A percentile compares a stretch with the other conserved stretches of the same genome.
Evolutionary conservation across 2,113 vertebrate species (phyloP).

Genomic region (Xyliphius kryptos): DNA sequence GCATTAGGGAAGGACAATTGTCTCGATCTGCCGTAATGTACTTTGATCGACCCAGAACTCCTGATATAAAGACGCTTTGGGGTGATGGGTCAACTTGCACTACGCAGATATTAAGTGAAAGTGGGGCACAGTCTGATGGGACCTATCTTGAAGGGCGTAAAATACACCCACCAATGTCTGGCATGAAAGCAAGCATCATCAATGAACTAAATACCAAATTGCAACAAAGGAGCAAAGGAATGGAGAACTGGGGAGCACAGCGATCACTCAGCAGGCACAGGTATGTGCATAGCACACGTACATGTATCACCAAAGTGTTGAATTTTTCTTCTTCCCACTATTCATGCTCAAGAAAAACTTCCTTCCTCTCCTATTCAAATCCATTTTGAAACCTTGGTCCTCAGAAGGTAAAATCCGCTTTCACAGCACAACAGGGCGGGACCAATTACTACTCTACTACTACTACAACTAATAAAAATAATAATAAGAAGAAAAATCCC

Average conservation of each 20-base stretch:
- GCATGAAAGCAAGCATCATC: conserved; percentile 86
- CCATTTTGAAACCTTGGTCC: no score
- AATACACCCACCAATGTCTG: conserved; percentile 67
- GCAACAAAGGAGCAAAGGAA: conserved; percentile 71
- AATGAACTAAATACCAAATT: conserved; percentile 87
- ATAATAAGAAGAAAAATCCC: no score
- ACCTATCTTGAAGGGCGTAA: conserved; percentile 62
- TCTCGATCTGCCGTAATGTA: conserved; percentile 63
- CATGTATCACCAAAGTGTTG: no score
- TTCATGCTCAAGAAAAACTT: no score
- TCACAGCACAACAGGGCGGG: no score
- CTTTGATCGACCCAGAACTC: conserved; percentile 63
- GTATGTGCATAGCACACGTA: no score
- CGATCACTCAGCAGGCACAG: conserved; percentile 70
- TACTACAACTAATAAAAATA: no score
- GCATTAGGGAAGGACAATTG: conserved; percentile 53
- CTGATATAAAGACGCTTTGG: conserved; percentile 68
- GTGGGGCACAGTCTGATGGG: conserved; percentile 35
- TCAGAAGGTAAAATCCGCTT: no score
- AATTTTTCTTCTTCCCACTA: no score
- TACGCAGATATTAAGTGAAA: conserved; percentile 49
- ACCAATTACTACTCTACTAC: no score
- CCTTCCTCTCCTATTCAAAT: no score
- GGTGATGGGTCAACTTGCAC: conserved; percentile 46
- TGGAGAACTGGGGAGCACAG: conserved; percentile 68